Percentiles rank a stretch among this genome's conserved stretches.
Evolutionary conservation across 2,113 vertebrate genomes (phyloP).

Genomic region (Maccullochella peelii): DNA sequence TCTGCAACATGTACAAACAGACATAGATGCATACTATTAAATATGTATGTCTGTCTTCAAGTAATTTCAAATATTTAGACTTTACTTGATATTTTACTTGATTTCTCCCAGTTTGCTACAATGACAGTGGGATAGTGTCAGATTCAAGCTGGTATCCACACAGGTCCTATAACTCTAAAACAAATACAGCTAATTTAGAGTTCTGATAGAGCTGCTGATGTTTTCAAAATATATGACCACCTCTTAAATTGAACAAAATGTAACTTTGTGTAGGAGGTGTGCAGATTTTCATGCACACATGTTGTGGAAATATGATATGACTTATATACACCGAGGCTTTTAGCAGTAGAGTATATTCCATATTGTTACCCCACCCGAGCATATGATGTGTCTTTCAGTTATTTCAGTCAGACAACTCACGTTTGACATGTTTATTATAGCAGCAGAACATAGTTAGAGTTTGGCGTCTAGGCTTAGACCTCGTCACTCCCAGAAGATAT

Average conservation of each 20-base stretch:
- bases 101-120: neutral
- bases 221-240: neutral
- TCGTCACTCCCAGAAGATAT: too few relatives aligned
- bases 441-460: too few relatives aligned
- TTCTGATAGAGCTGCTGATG: neutral
- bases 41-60: neutral
- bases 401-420: too few relatives aligned
- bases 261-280: neutral
- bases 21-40: conserved; percentile 7
- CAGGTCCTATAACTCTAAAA: too few relatives aligned
- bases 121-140: neutral
- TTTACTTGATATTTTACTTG: neutral
- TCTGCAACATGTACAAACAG: conserved; percentile 80
- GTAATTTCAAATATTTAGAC: neutral
- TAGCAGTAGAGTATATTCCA: neutral
- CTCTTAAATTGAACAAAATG: neutral
- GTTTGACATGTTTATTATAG: too few relatives aligned
- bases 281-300: neutral
- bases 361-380: neutral
- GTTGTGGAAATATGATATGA: neutral
- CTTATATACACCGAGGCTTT: neutral
- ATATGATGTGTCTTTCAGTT: neutral
- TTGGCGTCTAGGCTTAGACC: too few relatives aligned
- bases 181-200: too few relatives aligned
- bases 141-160: neutral